Conservation (phyloP, 2,888 invertebrate species). For the Heliconius erato region DNA sequence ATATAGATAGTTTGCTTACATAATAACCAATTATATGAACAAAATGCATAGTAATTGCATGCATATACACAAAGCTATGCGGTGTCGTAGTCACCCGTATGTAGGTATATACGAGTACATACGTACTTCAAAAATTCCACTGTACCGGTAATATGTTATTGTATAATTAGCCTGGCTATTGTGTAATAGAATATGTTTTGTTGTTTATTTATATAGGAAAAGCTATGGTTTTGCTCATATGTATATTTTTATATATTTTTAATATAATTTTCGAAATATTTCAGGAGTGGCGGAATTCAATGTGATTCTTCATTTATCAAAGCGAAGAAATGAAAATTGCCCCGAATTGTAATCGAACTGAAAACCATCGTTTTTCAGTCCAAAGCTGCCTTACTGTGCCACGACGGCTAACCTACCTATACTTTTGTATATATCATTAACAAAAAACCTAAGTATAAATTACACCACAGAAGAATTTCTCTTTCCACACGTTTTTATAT, state of each 20-base stretch:
- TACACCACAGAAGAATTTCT: background rate
- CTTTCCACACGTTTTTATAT: background rate
- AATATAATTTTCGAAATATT: no score
- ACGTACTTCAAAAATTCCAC: slow-evolving; percentile 3
- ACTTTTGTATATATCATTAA: background rate
- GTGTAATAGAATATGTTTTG: slow-evolving; percentile 7
- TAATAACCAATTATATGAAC: slow-evolving; percentile 16
- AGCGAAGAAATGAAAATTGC: no score
- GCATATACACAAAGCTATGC: slow-evolving; percentile 29
- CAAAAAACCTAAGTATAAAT: background rate
- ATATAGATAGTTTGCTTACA: background rate
- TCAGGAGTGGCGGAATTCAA: no score
- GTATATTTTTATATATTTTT: no score
- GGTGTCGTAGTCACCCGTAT: slow-evolving; percentile 39
- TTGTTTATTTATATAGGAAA: no score
- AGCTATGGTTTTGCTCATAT: no score
- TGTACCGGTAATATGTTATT: slow-evolving; percentile 1
- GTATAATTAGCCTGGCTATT: background rate
- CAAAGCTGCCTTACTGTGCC: no score
- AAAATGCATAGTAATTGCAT: slow-evolving; percentile 14
- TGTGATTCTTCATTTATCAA: no score
- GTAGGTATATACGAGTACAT: background rate
- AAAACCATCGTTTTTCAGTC: no score
- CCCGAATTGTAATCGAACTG: no score
- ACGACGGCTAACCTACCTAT: no score